Percentiles rank a stretch among this genome's conserved stretches.
phyloP scores from a whole-genome alignment of 1,140 invertebrate genomes.

The Asbolus verrucosus region DNA sequence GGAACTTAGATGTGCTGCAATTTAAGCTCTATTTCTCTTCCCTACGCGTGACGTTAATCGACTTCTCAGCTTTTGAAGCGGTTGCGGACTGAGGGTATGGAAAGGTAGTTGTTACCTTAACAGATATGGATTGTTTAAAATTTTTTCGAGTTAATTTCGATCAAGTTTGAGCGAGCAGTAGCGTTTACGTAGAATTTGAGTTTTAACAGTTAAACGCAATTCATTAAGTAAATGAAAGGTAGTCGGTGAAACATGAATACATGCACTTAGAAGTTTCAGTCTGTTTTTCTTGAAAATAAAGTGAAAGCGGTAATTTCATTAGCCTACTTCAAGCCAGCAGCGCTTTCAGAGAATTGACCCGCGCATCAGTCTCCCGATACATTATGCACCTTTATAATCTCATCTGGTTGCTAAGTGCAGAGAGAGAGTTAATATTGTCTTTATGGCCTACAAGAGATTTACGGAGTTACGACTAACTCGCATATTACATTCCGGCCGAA shows the following conservation, averaged over 20 bases:
- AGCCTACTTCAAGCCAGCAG: conserved; percentile 34
- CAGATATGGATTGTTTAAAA: conserved; percentile 26
- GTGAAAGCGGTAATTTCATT: conserved; percentile 52
- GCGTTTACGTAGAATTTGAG: conserved; percentile 41
- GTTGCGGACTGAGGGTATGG: conserved; percentile 52
- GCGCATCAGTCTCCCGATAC: conserved; percentile 48
- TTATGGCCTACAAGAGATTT: conserved; percentile 59
- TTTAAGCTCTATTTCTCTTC: conserved; percentile 64
- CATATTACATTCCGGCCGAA: conserved; percentile 58
- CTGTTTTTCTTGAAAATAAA: conserved; percentile 51
- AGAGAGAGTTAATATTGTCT: conserved; percentile 60
- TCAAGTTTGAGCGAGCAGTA: conserved; percentile 15
- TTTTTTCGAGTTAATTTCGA: neutral
- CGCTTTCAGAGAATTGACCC: conserved; percentile 43
- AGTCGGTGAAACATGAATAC: conserved; percentile 49
- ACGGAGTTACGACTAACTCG: conserved; percentile 56
- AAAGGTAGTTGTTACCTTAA: conserved; percentile 36
- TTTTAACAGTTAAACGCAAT: conserved; percentile 49
- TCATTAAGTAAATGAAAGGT: conserved; percentile 49
- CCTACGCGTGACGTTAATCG: conserved; percentile 63
- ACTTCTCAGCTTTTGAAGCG: conserved; percentile 62
- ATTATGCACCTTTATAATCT: conserved; percentile 56
- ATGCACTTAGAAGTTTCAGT: conserved; percentile 50
- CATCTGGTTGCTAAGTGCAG: conserved; percentile 53
- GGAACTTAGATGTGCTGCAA: conserved; percentile 64